phyloP scores from a whole-genome alignment of 2,888 invertebrate genomes.

The Drosophila atripex region DNA sequence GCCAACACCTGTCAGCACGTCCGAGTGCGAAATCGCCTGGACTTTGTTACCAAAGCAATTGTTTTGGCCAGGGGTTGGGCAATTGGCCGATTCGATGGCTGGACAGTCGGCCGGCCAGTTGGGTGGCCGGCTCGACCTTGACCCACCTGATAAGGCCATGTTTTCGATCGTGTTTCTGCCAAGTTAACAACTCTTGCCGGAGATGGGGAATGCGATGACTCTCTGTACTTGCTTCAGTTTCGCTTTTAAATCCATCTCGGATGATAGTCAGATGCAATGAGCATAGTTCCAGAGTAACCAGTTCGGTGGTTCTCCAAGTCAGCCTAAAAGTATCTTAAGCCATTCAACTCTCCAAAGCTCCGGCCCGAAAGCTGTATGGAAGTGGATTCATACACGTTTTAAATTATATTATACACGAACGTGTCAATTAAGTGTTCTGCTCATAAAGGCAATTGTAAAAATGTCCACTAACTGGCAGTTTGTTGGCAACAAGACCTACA shows the following conservation, averaged over 20 bases:
- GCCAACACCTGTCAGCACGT: constrained; percentile 34
- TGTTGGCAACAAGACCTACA: neutral
- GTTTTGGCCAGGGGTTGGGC: constrained; percentile 11
- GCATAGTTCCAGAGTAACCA: too few relatives aligned
- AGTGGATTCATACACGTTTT: neutral
- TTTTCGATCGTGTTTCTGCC: constrained; percentile 28
- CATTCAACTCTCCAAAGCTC: neutral
- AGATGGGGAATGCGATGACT: constrained; percentile 19
- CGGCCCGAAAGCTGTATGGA: constrained; percentile 1
- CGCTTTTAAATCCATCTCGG: neutral
- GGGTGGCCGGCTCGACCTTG: constrained; percentile 22
- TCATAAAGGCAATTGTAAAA: neutral
- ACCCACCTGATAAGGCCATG: constrained; percentile 23
- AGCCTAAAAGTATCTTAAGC: constrained; percentile 31
- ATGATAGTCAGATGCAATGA: neutral
- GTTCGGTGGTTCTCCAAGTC: neutral
- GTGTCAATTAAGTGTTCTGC: neutral
- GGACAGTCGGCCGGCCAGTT: constrained; percentile 17
- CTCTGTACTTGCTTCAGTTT: neutral
- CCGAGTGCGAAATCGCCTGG: constrained; percentile 38
- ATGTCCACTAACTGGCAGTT: neutral
- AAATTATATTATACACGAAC: neutral
- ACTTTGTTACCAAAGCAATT: constrained; percentile 7
- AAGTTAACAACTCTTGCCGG: constrained; percentile 19
- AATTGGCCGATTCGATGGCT: constrained; percentile 39